A percentile compares a stretch with the other conserved stretches of the same genome.
Evolutionary conservation across 2,797 vertebrate genomes (phyloP).

Genomic region (Cirrhinus mrigala): DNA sequence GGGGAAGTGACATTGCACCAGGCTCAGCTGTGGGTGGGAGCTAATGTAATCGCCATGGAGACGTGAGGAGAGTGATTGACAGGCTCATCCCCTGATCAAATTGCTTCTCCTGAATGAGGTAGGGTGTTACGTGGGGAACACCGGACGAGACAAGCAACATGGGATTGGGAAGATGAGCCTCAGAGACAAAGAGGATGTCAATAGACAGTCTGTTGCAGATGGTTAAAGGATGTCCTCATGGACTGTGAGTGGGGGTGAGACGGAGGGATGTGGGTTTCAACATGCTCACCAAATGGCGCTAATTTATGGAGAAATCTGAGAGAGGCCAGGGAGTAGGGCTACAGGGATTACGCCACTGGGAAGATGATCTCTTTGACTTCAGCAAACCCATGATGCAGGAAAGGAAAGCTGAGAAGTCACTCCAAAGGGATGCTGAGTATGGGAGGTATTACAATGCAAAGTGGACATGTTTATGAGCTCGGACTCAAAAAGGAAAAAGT

Average conservation of each 20-base stretch:
- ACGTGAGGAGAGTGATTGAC: conserved; percentile 38
- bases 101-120: conserved; percentile 46
- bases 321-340: conserved; percentile 23
- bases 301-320: conserved; percentile 52
- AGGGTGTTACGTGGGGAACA: neutral
- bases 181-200: conserved; percentile 7
- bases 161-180: conserved; percentile 20
- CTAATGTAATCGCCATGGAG: conserved; percentile 53
- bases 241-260: conserved; percentile 11
- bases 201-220: conserved; percentile 2
- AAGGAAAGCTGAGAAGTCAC: conserved; percentile 23
- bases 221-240: conserved; percentile 43
- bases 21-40: conserved; percentile 51
- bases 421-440: conserved; percentile 9
- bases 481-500: neutral
- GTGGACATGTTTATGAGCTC: conserved; percentile 3
- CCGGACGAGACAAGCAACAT: conserved; percentile 23
- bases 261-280: conserved; percentile 36
- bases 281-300: conserved; percentile 31
- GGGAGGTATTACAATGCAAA: neutral
- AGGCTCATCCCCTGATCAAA: conserved; percentile 51
- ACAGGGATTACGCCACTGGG: conserved; percentile 22
- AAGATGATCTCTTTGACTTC: conserved; percentile 50
- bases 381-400: conserved; percentile 14
- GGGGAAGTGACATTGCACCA: conserved; percentile 50